Percentiles rank a stretch among this genome's conserved stretches.
Evolutionary conservation across 2,888 invertebrate genomes (phyloP).

Genomic region (Malthinus seriepunctatus): DNA sequence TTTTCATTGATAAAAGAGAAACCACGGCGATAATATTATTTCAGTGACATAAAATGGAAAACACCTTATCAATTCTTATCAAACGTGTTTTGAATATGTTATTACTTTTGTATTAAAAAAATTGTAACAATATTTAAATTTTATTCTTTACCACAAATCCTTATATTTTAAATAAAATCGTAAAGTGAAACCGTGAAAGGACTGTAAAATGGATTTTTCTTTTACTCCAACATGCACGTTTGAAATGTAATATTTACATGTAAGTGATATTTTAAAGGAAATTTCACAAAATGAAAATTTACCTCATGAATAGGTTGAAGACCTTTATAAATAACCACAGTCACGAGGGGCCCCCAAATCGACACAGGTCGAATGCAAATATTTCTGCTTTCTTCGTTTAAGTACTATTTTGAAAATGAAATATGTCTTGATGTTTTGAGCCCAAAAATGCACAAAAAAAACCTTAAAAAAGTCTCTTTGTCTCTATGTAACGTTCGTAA

Average conservation of each 20-base stretch:
- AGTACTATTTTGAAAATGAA: too few species aligned
- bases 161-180: conserved; percentile 4
- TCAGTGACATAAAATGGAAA: conserved; percentile 14
- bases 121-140: conserved; percentile 6
- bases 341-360: too few species aligned
- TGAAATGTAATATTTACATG: conserved; percentile 3
- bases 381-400: too few species aligned
- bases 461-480: too few species aligned
- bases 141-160: conserved; percentile 6
- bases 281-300: too few species aligned
- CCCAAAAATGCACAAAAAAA: too few species aligned
- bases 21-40: conserved; percentile 12
- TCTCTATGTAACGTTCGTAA: too few species aligned
- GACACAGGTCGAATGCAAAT: too few species aligned
- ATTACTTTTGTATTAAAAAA: not conserved
- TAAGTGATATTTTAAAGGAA: not conserved
- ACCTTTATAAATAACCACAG: too few species aligned
- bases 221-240: not conserved
- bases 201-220: not conserved
- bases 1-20: conserved; percentile 17
- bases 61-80: conserved; percentile 21
- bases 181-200: conserved; percentile 12
- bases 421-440: too few species aligned
- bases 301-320: too few species aligned
- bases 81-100: conserved; percentile 16